Base-by-base conservation (phyloP, 2,113 vertebrate species). In the Cercocebus atys region DNA sequence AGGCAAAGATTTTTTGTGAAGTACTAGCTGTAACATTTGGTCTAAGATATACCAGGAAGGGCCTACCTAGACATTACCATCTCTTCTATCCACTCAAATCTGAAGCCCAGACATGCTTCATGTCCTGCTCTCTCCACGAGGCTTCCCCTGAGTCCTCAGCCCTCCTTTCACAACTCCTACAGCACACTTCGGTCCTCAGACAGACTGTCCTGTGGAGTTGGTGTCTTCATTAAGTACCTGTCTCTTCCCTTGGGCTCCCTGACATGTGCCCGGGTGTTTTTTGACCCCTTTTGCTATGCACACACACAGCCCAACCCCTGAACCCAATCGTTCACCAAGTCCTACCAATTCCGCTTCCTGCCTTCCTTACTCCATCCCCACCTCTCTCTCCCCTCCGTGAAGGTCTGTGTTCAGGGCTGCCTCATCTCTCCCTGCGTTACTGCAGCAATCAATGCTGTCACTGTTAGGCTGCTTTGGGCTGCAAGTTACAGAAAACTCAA, bases 1-100 rank as follows among this genome's bases (percentile, higher is more conserved):
- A 85, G 64, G 79, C 52, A 50, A 83, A 64, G 61, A 64, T 30
- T 64, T 47, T 79, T 61, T 79, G 43, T 73, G n/a, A 94, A 35
- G 35, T 14, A 12, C n/a, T 76, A 61, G 35, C 50, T 35, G 40
- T 88, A 40, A 72, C 64, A 35, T 79, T 30, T 80, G 18, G 40
- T 64, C 23, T 43, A 8, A 40, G 55, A n/a, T 75, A 11, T 30
- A 59, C 82, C 6, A 43, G 55, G 52, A 55, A 27, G 80, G 57
- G 30, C 23, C 52, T 30, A 35, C 84, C 90, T 14, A n/a, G 57
- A 50, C n/a, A 6, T 11, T 5, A 18, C 35, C 10, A 3, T 25
- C 52, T 45, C 40, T 23, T 78, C 40, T 59, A 20, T n/a, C 55
- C 14, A 23, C 18, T 12, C 57, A 75, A 22, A 57, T 38, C 45